phyloP scores from a whole-genome alignment of 2,113 vertebrate genomes.

The Oryctolagus cuniculus region mOryCun1.1 NC_091436.1:112771001-112771500 shows the following conservation, averaged over 20 bases:
- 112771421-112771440: neutral
- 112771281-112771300: neutral
- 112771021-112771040: accelerated
- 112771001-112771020: neutral
- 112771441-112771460: neutral
- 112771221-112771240: neutral
- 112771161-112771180: neutral
- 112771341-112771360: neutral
- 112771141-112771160: neutral
- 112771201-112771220: conserved; percentile 15
- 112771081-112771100: neutral
- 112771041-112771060: neutral
- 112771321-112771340: neutral
- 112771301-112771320: neutral
- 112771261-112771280: neutral
- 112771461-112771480: neutral
- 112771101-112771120: neutral
- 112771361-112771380: too few relatives aligned
- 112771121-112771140: neutral
- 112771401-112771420: neutral
- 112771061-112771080: neutral
- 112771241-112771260: neutral
- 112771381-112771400: neutral
- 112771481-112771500: neutral
- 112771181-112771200: neutral